phyloP scores from a whole-genome alignment of 2,888 invertebrate species.

The Mythimna loreyi region DNA sequence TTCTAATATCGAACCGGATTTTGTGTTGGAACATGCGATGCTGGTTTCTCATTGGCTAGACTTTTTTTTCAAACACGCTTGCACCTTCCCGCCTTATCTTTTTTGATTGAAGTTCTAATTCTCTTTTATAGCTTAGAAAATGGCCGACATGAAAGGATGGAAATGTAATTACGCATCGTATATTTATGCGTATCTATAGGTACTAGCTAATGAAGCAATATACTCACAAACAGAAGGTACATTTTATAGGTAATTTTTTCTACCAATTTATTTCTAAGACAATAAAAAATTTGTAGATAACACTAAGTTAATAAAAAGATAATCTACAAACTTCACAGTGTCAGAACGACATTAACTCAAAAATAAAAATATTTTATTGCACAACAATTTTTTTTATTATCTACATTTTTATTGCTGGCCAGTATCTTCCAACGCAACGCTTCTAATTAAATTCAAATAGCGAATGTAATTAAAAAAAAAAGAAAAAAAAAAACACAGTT shows the following conservation, averaged over 20 bases:
- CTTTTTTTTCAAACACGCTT: slow-evolving; percentile 33
- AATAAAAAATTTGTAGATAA: not conserved
- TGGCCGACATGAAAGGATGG: slow-evolving; percentile 1
- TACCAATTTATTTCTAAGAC: slow-evolving; percentile 1
- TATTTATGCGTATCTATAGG: slow-evolving; percentile 1
- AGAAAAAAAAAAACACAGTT: slow-evolving; percentile 49
- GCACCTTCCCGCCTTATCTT: slow-evolving; percentile 34
- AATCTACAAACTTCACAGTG: not conserved
- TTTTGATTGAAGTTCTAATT: slow-evolving; percentile 29
- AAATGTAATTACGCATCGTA: slow-evolving; percentile 13
- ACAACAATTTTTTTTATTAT: not conserved
- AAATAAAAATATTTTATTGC: not conserved
- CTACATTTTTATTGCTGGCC: slow-evolving; percentile 6
- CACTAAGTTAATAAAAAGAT: not conserved
- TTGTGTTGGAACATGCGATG: slow-evolving; percentile 38
- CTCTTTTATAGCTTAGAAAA: slow-evolving; percentile 23
- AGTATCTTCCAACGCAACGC: not conserved
- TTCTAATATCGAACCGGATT: slow-evolving; percentile 82
- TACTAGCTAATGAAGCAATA: slow-evolving; percentile 9
- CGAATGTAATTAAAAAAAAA: slow-evolving; percentile 30
- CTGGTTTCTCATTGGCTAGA: slow-evolving; percentile 67
- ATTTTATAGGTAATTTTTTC: not conserved
- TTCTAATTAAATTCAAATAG: slow-evolving; percentile 56
- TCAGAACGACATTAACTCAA: not conserved
- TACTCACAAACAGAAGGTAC: not conserved